phyloP scores from a whole-genome alignment of 1,140 invertebrate genomes.

The Drosophila kikkawai region DNA sequence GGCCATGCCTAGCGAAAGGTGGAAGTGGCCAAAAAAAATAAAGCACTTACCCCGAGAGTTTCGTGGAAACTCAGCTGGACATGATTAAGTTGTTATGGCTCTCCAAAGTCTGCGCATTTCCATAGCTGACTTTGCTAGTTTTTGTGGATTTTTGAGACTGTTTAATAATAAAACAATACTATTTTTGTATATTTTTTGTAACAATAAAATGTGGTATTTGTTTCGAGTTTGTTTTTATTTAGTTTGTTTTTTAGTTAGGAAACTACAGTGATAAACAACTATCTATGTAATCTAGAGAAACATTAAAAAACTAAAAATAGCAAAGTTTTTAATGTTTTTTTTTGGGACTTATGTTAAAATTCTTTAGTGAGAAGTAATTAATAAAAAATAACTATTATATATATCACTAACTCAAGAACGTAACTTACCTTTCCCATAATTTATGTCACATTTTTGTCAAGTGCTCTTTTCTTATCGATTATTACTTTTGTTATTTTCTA shows the following conservation, averaged over 20 bases:
- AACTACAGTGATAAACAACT: not conserved
- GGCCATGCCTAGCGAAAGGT: constrained; percentile 75
- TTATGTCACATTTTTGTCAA: constrained; percentile 23
- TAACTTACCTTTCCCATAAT: constrained; percentile 16
- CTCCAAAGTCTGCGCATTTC: constrained; percentile 1
- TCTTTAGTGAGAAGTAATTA: too few species aligned
- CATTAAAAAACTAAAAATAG: not conserved
- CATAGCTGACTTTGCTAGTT: not conserved
- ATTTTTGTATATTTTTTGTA: not conserved
- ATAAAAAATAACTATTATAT: not conserved
- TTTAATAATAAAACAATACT: not conserved
- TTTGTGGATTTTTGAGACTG: not conserved
- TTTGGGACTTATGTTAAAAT: too few species aligned
- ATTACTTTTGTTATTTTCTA: constrained; percentile 8
- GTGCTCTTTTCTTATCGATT: constrained; percentile 5
- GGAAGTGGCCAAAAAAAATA: constrained; percentile 59
- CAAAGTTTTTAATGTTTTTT: too few species aligned
- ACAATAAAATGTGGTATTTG: not conserved
- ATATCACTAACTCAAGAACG: not conserved
- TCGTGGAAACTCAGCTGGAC: constrained; percentile 17
- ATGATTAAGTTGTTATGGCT: constrained; percentile 29
- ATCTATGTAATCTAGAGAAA: too few species aligned
- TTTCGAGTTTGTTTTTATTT: not conserved
- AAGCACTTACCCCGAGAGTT: constrained; percentile 26
- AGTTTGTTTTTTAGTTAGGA: not conserved